Conservation (phyloP, 2,888 invertebrate genomes). For the Caenorhabditis sp. region DNA sequence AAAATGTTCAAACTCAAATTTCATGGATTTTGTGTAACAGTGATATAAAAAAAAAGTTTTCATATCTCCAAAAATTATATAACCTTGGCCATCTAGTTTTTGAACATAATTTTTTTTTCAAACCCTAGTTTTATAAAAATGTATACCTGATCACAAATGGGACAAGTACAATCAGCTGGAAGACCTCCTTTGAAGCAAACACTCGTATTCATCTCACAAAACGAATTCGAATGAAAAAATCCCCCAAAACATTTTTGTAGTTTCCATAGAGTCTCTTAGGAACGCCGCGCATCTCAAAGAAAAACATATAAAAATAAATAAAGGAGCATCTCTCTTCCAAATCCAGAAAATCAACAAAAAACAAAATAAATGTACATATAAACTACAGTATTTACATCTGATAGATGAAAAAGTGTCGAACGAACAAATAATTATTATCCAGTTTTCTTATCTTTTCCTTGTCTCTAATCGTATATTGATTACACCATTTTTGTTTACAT, state of each 20-base stretch:
- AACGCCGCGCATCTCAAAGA: not conserved
- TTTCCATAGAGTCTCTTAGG: not conserved
- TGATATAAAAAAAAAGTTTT: no score
- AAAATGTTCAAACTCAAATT: no score
- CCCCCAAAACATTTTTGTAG: not conserved
- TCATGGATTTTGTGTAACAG: no score
- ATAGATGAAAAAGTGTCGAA: not conserved
- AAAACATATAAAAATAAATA: not conserved
- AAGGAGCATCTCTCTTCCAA: not conserved
- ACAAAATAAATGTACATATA: not conserved
- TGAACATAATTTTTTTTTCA: no score
- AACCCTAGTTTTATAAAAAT: no score
- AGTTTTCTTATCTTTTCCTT: not conserved
- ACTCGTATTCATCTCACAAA: not conserved
- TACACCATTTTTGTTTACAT: not conserved
- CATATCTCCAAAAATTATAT: no score
- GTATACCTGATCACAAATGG: constrained; percentile 37
- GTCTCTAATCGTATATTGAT: no score
- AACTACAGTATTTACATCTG: not conserved
- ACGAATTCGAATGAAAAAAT: not conserved
- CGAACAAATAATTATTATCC: not conserved
- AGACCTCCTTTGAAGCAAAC: constrained; percentile 30
- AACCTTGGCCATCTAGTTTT: no score
- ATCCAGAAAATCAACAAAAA: not conserved
- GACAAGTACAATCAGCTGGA: constrained; percentile 40